A percentile compares a stretch with the other conserved stretches of the same genome.
Evolutionary conservation across 1,140 invertebrate species (phyloP).

Genomic region (Druon quercuslanigerum): DNA sequence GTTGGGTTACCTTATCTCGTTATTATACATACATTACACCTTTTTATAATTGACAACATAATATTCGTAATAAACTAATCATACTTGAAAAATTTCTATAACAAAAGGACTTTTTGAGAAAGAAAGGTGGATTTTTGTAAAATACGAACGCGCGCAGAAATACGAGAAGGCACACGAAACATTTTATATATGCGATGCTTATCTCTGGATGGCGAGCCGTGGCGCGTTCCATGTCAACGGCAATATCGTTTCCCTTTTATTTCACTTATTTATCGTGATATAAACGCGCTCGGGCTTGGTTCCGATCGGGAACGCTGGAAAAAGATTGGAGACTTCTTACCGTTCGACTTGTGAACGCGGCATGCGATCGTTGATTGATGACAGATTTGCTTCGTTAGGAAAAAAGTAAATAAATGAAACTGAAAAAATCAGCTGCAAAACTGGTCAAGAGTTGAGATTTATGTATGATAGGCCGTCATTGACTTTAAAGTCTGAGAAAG

Average conservation of each 20-base stretch:
- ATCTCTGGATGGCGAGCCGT: conserved; percentile 51
- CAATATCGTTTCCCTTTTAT: conserved; percentile 61
- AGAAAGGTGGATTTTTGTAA: conserved; percentile 2
- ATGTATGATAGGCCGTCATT: conserved; percentile 30
- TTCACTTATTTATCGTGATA: conserved; percentile 59
- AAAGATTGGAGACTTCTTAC: conserved; percentile 12
- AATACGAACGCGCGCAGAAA: conserved; percentile 33
- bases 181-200: conserved; percentile 62
- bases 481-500: conserved; percentile 30
- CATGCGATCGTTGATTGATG: conserved; percentile 29
- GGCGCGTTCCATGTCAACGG: conserved; percentile 59
- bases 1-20: too few species aligned
- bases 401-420: conserved; percentile 28
- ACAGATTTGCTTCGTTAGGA: conserved; percentile 30
- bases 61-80: too few species aligned
- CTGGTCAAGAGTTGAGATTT: conserved; percentile 27
- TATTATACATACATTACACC: too few species aligned
- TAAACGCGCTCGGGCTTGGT: conserved; percentile 45
- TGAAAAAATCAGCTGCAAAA: conserved; percentile 29
- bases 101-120: not conserved
- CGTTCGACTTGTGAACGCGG: conserved; percentile 23
- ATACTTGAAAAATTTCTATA: too few species aligned
- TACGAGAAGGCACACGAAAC: conserved; percentile 33
- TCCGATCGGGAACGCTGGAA: conserved; percentile 5
- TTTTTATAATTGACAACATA: too few species aligned